Evolutionary conservation across 2,797 vertebrate genomes (phyloP).

Genomic region (Sebastes kiyomatsui): DNA sequence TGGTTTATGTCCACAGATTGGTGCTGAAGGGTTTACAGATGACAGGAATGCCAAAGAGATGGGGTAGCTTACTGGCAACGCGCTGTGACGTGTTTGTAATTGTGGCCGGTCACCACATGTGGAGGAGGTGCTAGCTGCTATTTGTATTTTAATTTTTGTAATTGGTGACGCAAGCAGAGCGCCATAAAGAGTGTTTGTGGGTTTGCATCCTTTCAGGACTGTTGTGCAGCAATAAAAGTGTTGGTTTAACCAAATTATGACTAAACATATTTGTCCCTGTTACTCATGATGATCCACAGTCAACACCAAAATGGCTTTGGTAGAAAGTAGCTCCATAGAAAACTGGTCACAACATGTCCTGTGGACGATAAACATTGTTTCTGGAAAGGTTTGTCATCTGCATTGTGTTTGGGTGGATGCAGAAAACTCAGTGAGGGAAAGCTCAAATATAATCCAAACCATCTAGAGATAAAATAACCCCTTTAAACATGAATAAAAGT

Average conservation of each 20-base stretch:
- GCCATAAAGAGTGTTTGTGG: not conserved
- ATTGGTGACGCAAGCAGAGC: not conserved
- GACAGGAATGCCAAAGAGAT: constrained; percentile 61
- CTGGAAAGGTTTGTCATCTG: not conserved
- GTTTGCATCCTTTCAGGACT: not conserved
- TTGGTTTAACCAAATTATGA: not conserved
- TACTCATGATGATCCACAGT: not conserved
- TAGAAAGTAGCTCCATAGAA: not conserved
- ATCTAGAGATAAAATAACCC: not conserved
- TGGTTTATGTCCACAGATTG: constrained; percentile 65
- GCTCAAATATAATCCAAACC: not conserved
- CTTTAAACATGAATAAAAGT: constrained; percentile 8
- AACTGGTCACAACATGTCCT: not conserved
- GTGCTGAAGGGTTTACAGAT: constrained; percentile 68
- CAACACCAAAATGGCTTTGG: not conserved
- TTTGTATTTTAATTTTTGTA: constrained; percentile 23
- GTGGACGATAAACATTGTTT: not conserved
- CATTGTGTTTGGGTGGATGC: not conserved
- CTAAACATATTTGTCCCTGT: not conserved
- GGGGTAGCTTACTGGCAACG: constrained; percentile 31
- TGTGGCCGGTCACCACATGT: constrained; percentile 38
- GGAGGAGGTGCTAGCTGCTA: constrained; percentile 15
- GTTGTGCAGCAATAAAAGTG: not conserved
- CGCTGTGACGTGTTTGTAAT: constrained; percentile 11
- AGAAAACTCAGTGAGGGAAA: not conserved